These are phyloP conservation scores for Drosophila orosa DNA, from an alignment of 1,140 invertebrate genomes.

Conservation along the genomic window DNA sequence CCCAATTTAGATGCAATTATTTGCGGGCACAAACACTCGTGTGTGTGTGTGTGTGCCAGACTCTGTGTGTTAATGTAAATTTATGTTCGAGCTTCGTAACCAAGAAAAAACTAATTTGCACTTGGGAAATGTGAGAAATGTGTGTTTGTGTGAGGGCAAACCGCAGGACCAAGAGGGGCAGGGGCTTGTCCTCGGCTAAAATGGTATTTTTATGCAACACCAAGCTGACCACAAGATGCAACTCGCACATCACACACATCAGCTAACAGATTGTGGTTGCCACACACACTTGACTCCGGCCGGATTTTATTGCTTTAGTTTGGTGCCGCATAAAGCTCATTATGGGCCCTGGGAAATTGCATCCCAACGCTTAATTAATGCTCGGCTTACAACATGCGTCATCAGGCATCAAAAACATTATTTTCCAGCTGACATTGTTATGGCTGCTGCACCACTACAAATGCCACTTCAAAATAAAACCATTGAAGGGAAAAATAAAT, in stretches of 20 bases:
- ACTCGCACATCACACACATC: conserved; percentile 30
- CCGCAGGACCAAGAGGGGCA: conserved; percentile 35
- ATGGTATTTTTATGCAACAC: conserved; percentile 81
- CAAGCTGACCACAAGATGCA: conserved; percentile 71
- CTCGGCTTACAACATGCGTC: conserved; percentile 49
- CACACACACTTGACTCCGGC: conserved; percentile 53
- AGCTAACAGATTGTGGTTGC: conserved; percentile 49
- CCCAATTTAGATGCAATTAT: conserved; percentile 29
- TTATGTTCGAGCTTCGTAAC: conserved; percentile 54
- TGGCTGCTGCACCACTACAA: conserved; percentile 6
- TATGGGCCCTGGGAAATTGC: conserved; percentile 68
- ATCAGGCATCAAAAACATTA: conserved; percentile 39
- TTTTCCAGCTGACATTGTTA: conserved; percentile 39
- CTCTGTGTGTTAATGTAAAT: conserved; percentile 52
- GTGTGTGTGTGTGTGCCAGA: background rate
- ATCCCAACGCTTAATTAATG: conserved; percentile 61
- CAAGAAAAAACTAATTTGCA: conserved; percentile 70
- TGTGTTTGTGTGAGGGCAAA: conserved; percentile 36
- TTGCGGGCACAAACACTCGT: background rate
- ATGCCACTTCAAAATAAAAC: background rate
- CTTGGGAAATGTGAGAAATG: conserved; percentile 66
- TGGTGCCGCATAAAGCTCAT: conserved; percentile 72
- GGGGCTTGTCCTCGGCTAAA: conserved; percentile 58
- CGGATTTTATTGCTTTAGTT: conserved; percentile 74
- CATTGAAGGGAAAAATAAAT: too few species aligned